Conservation (phyloP, 2,113 vertebrate species). For the Telmatochromis sp. region DNA sequence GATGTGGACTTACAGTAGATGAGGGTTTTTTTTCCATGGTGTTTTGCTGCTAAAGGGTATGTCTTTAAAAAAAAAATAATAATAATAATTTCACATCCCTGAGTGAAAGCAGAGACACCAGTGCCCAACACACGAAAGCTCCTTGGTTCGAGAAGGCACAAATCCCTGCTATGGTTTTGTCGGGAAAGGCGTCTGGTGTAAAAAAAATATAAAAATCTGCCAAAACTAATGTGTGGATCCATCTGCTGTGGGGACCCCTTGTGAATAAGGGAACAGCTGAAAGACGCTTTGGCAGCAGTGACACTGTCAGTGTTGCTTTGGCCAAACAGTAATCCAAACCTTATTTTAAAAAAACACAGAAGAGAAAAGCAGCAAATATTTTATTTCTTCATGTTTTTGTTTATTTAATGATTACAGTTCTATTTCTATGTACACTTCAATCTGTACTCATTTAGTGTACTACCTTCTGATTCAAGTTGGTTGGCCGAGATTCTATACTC, state of each 20-base stretch:
- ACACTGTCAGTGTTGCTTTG: not conserved
- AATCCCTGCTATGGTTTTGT: not conserved
- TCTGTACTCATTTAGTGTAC: not conserved
- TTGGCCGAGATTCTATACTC: rapidly evolving
- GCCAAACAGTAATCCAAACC: not conserved
- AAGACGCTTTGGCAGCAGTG: not conserved
- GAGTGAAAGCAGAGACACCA: not conserved
- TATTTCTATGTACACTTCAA: not conserved
- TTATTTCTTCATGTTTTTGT: not conserved
- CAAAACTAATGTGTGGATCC: not conserved
- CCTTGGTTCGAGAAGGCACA: not conserved
- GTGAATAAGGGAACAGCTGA: not conserved
- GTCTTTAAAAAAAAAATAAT: not conserved
- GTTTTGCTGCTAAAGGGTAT: not conserved
- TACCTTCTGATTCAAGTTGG: not conserved
- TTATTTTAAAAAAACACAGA: not conserved
- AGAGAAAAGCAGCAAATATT: not conserved
- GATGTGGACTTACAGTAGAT: not conserved
- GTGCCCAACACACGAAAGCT: not conserved
- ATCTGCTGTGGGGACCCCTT: not conserved
- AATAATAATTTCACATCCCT: not conserved
- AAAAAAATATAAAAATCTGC: not conserved
- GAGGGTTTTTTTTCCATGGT: rapidly evolving
- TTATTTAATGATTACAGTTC: not conserved
- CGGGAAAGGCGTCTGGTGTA: not conserved